A percentile compares a stretch with the other conserved stretches of the same genome.
phyloP scores from a whole-genome alignment of 2,797 vertebrate species.

The Rhynchotus rufescens region DNA sequence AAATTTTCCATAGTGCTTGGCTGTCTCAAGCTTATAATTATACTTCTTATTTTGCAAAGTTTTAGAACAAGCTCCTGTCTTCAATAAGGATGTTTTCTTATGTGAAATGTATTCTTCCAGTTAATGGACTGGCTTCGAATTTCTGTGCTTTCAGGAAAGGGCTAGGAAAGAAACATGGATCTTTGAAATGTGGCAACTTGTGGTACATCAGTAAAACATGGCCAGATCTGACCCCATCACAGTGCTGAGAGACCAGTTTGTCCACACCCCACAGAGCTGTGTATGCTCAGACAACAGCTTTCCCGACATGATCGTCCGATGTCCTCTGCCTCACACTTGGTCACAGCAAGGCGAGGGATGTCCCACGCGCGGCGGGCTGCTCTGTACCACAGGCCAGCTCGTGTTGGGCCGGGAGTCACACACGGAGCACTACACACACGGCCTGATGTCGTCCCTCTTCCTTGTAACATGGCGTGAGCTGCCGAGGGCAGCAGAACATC shows the following conservation, averaged over 20 bases:
- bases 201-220: neutral
- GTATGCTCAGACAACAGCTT: neutral
- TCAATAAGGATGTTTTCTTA: neutral
- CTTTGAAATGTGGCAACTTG: neutral
- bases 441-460: too few relatives aligned
- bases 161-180: neutral
- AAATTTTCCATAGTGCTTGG: conserved; percentile 48
- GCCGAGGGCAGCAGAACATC: neutral
- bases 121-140: neutral
- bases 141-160: neutral
- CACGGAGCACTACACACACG: too few relatives aligned
- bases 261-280: neutral
- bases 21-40: conserved; percentile 30
- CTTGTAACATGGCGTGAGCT: neutral
- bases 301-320: accelerated
- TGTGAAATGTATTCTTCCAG: neutral
- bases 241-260: neutral
- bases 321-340: neutral
- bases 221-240: accelerated
- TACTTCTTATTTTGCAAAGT: conserved; percentile 21
- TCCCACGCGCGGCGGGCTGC: too few relatives aligned
- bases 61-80: neutral
- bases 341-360: neutral
- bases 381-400: neutral
- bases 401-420: neutral